Evolutionary conservation across 1,140 invertebrate species (phyloP).

Genomic region (Aphelinus certus): DNA sequence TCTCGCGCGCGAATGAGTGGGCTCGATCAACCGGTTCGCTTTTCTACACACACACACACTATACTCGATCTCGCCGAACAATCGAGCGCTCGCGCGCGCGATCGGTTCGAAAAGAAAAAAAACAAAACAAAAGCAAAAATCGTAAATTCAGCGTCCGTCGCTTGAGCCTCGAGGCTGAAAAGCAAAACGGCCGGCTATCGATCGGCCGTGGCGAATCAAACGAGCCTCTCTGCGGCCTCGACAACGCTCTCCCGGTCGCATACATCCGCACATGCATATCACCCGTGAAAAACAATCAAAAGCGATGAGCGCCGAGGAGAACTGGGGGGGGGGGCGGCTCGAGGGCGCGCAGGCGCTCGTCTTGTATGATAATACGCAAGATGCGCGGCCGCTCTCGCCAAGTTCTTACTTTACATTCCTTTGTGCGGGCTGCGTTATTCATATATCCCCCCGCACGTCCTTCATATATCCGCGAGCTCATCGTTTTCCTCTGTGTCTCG

Average conservation of each 20-base stretch:
- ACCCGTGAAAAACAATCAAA: conserved; percentile 59
- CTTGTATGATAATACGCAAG: conserved; percentile 65
- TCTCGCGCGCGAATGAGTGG: too few relatives aligned
- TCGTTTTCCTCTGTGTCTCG: conserved; percentile 26
- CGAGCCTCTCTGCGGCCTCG: too few relatives aligned
- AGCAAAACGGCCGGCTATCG: too few relatives aligned
- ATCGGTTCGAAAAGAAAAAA: too few relatives aligned
- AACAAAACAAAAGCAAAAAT: too few relatives aligned
- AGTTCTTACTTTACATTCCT: conserved; percentile 67
- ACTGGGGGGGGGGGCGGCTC: conserved; percentile 23
- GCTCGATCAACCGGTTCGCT: too few relatives aligned
- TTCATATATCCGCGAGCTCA: conserved; percentile 48
- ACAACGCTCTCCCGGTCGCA: conserved; percentile 24
- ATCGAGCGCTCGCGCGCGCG: too few relatives aligned
- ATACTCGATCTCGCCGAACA: too few relatives aligned
- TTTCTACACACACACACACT: too few relatives aligned
- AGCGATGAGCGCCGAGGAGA: conserved; percentile 18
- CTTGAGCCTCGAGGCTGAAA: too few relatives aligned
- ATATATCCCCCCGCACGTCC: conserved; percentile 45
- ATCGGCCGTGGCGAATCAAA: too few relatives aligned
- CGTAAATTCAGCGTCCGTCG: too few relatives aligned
- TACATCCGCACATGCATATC: not conserved
- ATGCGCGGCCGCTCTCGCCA: conserved; percentile 38
- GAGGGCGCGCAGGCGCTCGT: conserved; percentile 48
- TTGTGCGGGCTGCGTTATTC: conserved; percentile 52